These are phyloP conservation scores for Athripsodes cinereus DNA, from an alignment of 2,888 invertebrate genomes.

Conservation along the genomic window DNA sequence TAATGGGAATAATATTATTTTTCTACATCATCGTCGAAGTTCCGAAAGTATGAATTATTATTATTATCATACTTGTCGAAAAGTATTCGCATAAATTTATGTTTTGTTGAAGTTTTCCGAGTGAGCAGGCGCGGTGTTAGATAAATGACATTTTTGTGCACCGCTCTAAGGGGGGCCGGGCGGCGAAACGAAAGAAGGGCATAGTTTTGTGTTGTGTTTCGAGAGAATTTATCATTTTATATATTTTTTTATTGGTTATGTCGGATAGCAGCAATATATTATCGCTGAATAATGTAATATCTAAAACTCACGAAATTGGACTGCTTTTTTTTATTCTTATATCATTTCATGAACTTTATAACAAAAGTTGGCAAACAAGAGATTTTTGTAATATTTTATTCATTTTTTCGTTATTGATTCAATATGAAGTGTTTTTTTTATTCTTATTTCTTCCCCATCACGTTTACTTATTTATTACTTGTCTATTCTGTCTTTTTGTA, in stretches of 20 bases:
- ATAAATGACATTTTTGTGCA: slow-evolving; percentile 1
- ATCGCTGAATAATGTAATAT: too few species aligned
- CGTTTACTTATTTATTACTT: too few species aligned
- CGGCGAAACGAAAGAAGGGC: not conserved
- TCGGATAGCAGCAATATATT: not conserved
- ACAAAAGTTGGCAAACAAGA: too few species aligned
- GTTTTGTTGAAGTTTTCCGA: slow-evolving; percentile 2
- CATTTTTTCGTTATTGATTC: too few species aligned
- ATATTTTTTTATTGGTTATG: not conserved
- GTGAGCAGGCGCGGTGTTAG: not conserved
- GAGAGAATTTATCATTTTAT: not conserved
- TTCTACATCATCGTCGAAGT: not conserved
- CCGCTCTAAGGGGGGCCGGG: not conserved
- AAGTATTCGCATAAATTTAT: slow-evolving; percentile 2
- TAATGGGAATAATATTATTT: not conserved
- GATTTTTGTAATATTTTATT: too few species aligned
- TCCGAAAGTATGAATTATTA: slow-evolving; percentile 1
- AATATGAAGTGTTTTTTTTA: too few species aligned
- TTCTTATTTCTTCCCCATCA: too few species aligned
- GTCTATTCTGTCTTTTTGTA: too few species aligned
- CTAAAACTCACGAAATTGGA: too few species aligned
- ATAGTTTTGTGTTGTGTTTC: not conserved
- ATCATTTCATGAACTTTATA: too few species aligned
- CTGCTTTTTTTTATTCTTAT: too few species aligned
- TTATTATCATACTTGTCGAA: slow-evolving; percentile 1